phyloP scores from a whole-genome alignment of 1,140 invertebrate genomes.

The Subanguina moxae region DNA sequence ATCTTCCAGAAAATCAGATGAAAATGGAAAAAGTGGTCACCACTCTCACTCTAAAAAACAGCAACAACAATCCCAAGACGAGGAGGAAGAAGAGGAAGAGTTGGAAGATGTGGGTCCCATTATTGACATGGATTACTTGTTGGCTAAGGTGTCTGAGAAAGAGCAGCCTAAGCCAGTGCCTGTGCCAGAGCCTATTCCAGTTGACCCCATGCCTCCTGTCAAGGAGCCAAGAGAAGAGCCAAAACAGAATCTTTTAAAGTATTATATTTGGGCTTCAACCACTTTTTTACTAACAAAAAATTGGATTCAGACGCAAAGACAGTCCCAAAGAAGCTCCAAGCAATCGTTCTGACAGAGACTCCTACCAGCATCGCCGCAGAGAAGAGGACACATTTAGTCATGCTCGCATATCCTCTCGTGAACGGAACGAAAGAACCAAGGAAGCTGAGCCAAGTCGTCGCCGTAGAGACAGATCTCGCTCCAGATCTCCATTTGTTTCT shows the following conservation, averaged over 20 bases:
- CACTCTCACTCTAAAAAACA: not conserved
- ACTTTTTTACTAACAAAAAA: too few relatives aligned
- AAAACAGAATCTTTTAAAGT: too few relatives aligned
- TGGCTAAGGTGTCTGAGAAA: not conserved
- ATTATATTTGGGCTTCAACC: not conserved
- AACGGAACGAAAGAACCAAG: not conserved
- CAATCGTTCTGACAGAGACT: too few relatives aligned
- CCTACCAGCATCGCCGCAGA: too few relatives aligned
- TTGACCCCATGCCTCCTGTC: not conserved
- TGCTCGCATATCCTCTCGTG: too few relatives aligned
- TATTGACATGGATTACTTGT: conserved; percentile 4
- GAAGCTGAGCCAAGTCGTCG: not conserved
- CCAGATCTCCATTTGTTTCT: too few relatives aligned
- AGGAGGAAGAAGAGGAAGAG: conserved; percentile 3
- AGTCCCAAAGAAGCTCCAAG: too few relatives aligned
- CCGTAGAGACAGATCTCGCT: too few relatives aligned
- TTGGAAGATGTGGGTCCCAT: not conserved
- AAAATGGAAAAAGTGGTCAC: not conserved
- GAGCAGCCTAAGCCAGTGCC: not conserved
- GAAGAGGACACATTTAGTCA: too few relatives aligned
- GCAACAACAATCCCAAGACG: not conserved
- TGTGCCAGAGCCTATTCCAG: not conserved
- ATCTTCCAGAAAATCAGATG: not conserved
- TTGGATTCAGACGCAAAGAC: too few relatives aligned
- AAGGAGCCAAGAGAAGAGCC: not conserved